Evolutionary conservation across 2,113 vertebrate genomes (phyloP).

Genomic region (Pristiophorus japonicus): DNA sequence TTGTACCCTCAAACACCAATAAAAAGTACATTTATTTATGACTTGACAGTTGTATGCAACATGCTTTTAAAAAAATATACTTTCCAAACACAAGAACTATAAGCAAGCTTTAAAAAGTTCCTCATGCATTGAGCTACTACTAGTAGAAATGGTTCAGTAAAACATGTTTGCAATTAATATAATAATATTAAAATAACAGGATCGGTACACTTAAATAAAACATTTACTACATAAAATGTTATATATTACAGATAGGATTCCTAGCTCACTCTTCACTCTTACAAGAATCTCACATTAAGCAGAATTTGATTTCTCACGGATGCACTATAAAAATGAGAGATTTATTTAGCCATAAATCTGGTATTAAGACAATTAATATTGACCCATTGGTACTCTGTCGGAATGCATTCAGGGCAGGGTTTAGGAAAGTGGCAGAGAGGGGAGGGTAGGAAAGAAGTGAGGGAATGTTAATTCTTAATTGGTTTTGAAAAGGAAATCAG

Average conservation of each 20-base stretch:
- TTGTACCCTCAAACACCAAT: neutral
- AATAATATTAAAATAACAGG: neutral
- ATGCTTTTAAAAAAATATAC: conserved; percentile 13
- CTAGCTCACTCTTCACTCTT: neutral
- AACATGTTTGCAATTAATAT: neutral
- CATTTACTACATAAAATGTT: neutral
- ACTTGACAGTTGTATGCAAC: conserved; percentile 13
- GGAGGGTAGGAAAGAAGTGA: neutral
- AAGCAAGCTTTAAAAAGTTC: conserved; percentile 21
- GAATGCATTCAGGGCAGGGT: conserved; percentile 9
- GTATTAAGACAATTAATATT: conserved; percentile 1
- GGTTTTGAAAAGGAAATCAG: conserved; percentile 14
- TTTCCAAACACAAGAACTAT: conserved; percentile 11
- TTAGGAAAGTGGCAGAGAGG: neutral
- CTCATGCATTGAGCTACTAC: neutral
- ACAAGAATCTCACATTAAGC: neutral
- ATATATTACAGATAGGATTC: neutral
- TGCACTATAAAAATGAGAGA: neutral
- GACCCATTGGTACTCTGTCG: conserved; percentile 35
- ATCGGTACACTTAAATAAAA: neutral
- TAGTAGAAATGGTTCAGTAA: neutral
- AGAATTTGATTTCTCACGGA: conserved; percentile 27
- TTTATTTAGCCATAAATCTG: neutral
- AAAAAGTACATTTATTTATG: neutral
- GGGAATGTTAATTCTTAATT: conserved; percentile 32